These are phyloP conservation scores for Leontopithecus rosalia DNA, from an alignment of 2,797 vertebrate species.

Conservation along the genomic window DNA sequence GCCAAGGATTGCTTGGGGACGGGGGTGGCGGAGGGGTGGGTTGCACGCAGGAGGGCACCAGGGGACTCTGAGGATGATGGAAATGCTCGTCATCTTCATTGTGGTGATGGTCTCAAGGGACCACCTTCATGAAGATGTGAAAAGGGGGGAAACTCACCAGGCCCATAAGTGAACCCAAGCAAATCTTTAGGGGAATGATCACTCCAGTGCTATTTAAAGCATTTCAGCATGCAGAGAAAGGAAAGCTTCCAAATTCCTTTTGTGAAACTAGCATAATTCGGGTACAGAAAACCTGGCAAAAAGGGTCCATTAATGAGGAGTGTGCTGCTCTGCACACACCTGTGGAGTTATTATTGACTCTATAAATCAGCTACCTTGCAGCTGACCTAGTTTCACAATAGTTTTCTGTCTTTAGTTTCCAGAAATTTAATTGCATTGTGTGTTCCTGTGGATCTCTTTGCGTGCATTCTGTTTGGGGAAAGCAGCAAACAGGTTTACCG, in stretches of 20 bases:
- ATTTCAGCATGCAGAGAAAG: not conserved
- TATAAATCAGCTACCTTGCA: not conserved
- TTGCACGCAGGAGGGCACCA: not conserved
- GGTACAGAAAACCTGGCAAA: constrained; percentile 17
- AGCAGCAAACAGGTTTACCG: not conserved
- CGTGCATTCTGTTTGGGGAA: not conserved
- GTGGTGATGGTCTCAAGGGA: not conserved
- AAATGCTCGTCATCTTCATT: not conserved
- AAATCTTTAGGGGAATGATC: not conserved
- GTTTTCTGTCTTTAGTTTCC: not conserved
- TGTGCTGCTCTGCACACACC: not conserved
- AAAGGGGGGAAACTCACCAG: not conserved
- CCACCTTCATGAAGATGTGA: not conserved
- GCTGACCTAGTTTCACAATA: not conserved
- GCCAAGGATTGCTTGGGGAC: not conserved
- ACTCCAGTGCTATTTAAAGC: not conserved
- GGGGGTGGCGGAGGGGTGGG: not conserved
- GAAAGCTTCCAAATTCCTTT: constrained; percentile 53
- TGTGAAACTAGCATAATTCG: constrained; percentile 36
- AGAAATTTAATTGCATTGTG: not conserved
- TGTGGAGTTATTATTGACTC: not conserved
- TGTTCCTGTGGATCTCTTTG: not conserved
- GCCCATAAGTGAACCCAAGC: not conserved
- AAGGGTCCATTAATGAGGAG: not conserved
- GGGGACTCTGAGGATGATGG: not conserved